Base-by-base conservation (phyloP, 2,113 vertebrate genomes). In the Phoxinus phoxinus region DNA sequence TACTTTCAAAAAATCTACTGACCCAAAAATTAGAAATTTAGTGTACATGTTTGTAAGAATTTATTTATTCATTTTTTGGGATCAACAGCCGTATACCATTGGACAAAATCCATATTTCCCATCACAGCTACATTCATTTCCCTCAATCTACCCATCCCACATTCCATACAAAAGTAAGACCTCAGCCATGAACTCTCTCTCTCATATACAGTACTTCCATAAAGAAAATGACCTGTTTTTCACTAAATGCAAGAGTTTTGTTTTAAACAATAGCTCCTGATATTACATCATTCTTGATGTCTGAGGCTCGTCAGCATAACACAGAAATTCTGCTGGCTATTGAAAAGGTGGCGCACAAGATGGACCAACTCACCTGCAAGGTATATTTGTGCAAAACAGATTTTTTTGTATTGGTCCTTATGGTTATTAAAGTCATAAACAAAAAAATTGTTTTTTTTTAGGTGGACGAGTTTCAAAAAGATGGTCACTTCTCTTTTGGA, bases 241-340 rank as follows among this genome's bases (percentile, higher is more conserved):
- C 27, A 58, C 53, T 58, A 13, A 37, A 37, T 41, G 23, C 30
- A 32, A 35, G 9, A 17, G 27, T 76, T 53, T 19, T 53, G 4
- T 76, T 3, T 61, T 41, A 12, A 79, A 41, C 41, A 46, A 79
- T 32, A 85, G 84, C 35, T 23, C 65, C 37, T 61, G 96, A 96
- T 25, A 81, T 97, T 71, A 93, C 94, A 71, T 94, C 96, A 19
- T 96, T 96, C 86, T 78, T 97, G 93, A 95, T 96, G 94, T 95
- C 95, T 1, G 96, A 97, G 81, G 92, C 95, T 25, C 93, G 95
- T n/a, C 96, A 96, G 27, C 94, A 96, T 21, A 96, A 94, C 90
- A 95, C 95, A 4, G 96, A 96, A 88, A 94, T 97, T 87, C 91
- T 95, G 6, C 86, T 96, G 91, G 95, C 95, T 1, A 90, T 97